phyloP scores from a whole-genome alignment of 2,888 invertebrate species.

The Ceratothoa steindachneri region DNA sequence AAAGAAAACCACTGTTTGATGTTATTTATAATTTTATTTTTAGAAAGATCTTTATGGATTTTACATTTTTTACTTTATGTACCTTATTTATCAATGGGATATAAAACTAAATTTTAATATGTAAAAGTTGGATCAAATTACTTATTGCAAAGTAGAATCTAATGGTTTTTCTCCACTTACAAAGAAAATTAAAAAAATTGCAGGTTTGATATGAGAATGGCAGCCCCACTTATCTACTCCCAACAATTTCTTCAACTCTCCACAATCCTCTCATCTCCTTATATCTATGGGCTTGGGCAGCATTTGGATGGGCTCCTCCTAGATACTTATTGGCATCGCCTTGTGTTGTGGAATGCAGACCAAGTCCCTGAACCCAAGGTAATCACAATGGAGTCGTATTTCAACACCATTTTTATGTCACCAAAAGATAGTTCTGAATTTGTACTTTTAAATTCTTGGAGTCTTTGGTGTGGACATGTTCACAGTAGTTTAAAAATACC shows the following conservation, averaged over 20 bases:
- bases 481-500: too few relatives aligned
- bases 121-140: too few relatives aligned
- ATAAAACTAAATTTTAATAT: not conserved
- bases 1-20: too few relatives aligned
- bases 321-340: conserved; percentile 64
- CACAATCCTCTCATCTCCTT: conserved; percentile 60
- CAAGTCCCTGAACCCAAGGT: conserved; percentile 64
- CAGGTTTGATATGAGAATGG: conserved; percentile 66
- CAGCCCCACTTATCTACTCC: conserved; percentile 67
- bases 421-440: too few relatives aligned
- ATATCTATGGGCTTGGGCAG: conserved; percentile 73
- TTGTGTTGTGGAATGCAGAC: conserved; percentile 69
- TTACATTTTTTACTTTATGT: conserved; percentile 48
- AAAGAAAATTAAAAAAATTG: conserved; percentile 28
- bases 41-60: too few relatives aligned
- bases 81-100: conserved; percentile 7
- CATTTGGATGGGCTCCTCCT: conserved; percentile 62
- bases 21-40: too few relatives aligned
- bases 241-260: conserved; percentile 72
- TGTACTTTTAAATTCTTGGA: too few relatives aligned
- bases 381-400: conserved; percentile 32
- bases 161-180: not conserved
- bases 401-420: too few relatives aligned
- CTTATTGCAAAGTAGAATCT: not conserved
- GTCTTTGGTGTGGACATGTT: not conserved